Percentiles rank a stretch among this genome's conserved stretches.
phyloP scores from a whole-genome alignment of 1,140 invertebrate species.

The Bombus confusus region DNA sequence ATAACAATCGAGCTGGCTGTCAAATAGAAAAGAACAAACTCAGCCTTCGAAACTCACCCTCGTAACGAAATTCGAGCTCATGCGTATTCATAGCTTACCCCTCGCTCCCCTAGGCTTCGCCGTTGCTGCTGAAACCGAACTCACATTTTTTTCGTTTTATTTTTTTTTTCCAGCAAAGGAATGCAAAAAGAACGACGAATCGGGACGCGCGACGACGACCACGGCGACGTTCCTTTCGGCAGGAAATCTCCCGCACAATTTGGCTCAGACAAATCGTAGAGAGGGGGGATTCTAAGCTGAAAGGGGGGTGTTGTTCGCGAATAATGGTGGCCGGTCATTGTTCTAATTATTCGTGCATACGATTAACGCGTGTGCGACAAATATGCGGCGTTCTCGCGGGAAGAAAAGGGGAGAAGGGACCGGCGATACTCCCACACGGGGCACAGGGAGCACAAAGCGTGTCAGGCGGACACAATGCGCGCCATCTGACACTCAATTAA shows the following conservation, averaged over 20 bases:
- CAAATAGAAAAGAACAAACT: too few relatives aligned
- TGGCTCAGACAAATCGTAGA: not conserved
- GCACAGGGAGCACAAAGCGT: slow-evolving; percentile 75
- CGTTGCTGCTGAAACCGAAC: not conserved
- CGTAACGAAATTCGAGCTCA: slow-evolving; percentile 40
- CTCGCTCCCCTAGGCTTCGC: not conserved
- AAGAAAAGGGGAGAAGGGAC: slow-evolving; percentile 47
- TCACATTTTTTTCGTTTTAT: not conserved
- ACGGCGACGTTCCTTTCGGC: not conserved
- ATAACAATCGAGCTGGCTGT: not conserved
- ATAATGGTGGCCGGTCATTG: slow-evolving; percentile 81
- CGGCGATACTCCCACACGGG: slow-evolving; percentile 61
- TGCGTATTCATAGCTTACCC: slow-evolving; percentile 19
- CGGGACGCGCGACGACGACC: slow-evolving; percentile 40
- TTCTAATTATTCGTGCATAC: slow-evolving; percentile 82
- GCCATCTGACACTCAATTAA: slow-evolving; percentile 83
- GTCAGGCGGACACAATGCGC: slow-evolving; percentile 79
- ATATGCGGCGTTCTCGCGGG: slow-evolving; percentile 55
- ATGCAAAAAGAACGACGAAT: slow-evolving; percentile 60
- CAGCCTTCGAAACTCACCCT: not conserved
- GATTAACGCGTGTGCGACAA: slow-evolving; percentile 78
- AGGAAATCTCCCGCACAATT: slow-evolving; percentile 56
- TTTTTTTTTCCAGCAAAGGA: slow-evolving; percentile 31
- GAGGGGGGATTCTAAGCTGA: slow-evolving; percentile 14
- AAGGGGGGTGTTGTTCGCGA: slow-evolving; percentile 73